These are phyloP conservation scores for Poeciliopsis occidentalis DNA, from an alignment of 2,113 vertebrate species.

Conservation along the genomic window DNA sequence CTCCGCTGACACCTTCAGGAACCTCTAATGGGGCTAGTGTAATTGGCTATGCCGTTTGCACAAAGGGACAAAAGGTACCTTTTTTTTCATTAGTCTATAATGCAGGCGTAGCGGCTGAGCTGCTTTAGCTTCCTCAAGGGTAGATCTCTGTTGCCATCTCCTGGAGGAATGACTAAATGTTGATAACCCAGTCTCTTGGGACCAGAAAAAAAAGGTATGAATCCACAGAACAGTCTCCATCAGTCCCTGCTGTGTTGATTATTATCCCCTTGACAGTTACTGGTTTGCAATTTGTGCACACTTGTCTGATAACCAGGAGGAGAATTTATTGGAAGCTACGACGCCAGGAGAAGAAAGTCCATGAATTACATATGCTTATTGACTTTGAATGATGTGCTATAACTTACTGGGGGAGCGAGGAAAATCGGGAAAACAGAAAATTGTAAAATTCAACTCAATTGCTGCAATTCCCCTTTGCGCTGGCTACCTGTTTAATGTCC, in stretches of 20 bases:
- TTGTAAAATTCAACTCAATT: not conserved
- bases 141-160: slow-evolving; percentile 70
- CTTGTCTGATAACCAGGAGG: not conserved
- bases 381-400: not conserved
- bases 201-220: not conserved
- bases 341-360: not conserved
- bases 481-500: not conserved
- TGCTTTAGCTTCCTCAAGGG: not conserved
- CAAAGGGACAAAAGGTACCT: slow-evolving; percentile 91
- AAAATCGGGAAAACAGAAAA: not conserved
- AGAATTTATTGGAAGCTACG: not conserved
- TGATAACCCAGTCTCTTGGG: slow-evolving; percentile 3
- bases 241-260: not conserved
- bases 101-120: not conserved
- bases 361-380: not conserved
- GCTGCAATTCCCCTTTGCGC: too few relatives aligned
- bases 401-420: not conserved
- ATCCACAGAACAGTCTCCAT: not conserved
- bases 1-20: slow-evolving; percentile 84
- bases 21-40: slow-evolving; percentile 94
- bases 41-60: slow-evolving; percentile 92
- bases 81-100: not conserved
- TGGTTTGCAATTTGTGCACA: slow-evolving; percentile 2
- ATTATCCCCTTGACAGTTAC: slow-evolving; percentile 2
- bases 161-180: slow-evolving; percentile 52